phyloP scores from a whole-genome alignment of 1,140 invertebrate genomes.

The Scaptomyza pallida region DNA sequence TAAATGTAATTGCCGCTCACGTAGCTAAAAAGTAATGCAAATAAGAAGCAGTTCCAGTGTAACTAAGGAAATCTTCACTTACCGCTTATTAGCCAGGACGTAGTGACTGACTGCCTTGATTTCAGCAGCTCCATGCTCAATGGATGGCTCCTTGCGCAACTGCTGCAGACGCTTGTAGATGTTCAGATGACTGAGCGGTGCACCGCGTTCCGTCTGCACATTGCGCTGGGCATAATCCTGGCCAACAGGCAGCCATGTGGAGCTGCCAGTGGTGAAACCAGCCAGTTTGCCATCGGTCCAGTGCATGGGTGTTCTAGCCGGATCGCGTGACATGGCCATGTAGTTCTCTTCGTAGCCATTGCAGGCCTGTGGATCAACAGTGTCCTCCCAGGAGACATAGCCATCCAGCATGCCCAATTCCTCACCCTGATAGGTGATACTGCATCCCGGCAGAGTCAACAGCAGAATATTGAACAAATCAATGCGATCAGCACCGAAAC shows the following conservation, averaged over 20 bases:
- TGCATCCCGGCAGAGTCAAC: slow-evolving; percentile 89
- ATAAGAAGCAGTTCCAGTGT: not conserved
- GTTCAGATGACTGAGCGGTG: slow-evolving; percentile 68
- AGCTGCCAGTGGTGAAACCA: slow-evolving; percentile 81
- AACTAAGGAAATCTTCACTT: not conserved
- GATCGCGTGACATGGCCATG: slow-evolving; percentile 86
- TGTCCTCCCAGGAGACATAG: slow-evolving; percentile 85
- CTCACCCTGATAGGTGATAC: slow-evolving; percentile 87
- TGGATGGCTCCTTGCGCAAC: slow-evolving; percentile 59
- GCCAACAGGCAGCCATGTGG: slow-evolving; percentile 88
- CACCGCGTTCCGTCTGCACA: slow-evolving; percentile 61
- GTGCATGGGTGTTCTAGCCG: slow-evolving; percentile 90
- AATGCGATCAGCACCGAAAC: slow-evolving; percentile 86
- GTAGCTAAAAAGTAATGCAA: slow-evolving; percentile 35
- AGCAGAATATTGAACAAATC: slow-evolving; percentile 89
- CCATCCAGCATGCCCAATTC: slow-evolving; percentile 89
- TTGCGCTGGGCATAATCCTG: slow-evolving; percentile 86
- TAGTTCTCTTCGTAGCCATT: slow-evolving; percentile 85
- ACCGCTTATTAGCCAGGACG: slow-evolving; percentile 79
- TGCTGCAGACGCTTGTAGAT: slow-evolving; percentile 71
- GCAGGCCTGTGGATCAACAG: slow-evolving; percentile 86
- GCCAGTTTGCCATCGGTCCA: slow-evolving; percentile 86
- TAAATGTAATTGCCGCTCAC: slow-evolving; percentile 62
- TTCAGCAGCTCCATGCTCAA: slow-evolving; percentile 69
- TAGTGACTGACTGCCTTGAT: slow-evolving; percentile 66